A percentile compares a stretch with the other conserved stretches of the same genome.
phyloP scores from a whole-genome alignment of 1,140 invertebrate species.

The Drepana arcuata region DNA sequence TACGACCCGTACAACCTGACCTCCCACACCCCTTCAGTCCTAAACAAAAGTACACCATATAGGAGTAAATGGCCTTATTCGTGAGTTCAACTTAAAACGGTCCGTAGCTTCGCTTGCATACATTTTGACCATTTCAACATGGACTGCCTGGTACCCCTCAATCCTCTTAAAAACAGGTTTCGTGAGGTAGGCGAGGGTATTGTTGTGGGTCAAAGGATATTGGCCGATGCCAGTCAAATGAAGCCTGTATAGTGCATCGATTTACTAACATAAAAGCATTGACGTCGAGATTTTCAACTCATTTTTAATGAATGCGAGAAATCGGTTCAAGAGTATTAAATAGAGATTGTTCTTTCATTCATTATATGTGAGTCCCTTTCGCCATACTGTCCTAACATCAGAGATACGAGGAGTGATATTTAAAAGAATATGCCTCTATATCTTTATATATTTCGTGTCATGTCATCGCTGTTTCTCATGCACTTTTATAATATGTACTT shows the following conservation, averaged over 20 bases:
- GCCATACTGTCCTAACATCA: too few relatives aligned
- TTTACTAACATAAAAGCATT: conserved; percentile 46
- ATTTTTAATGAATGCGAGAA: too few relatives aligned
- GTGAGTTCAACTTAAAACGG: conserved; percentile 25
- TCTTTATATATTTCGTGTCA: too few relatives aligned
- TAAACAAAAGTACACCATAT: conserved; percentile 9
- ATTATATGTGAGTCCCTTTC: too few relatives aligned
- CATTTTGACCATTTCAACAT: conserved; percentile 25
- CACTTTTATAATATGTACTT: too few relatives aligned
- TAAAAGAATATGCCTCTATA: too few relatives aligned
- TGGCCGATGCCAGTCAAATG: conserved; percentile 37
- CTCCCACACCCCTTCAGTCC: conserved; percentile 16
- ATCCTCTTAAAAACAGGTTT: conserved; percentile 9
- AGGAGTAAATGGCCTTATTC: conserved; percentile 9
- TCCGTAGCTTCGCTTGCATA: conserved; percentile 25
- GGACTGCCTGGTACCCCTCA: conserved; percentile 10
- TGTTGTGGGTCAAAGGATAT: conserved; percentile 17
- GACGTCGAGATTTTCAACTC: background rate
- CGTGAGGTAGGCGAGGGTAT: conserved; percentile 9
- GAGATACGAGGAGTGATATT: too few relatives aligned
- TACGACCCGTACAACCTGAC: conserved; percentile 19
- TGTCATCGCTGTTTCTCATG: too few relatives aligned
- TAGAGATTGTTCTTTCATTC: too few relatives aligned
- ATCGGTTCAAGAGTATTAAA: too few relatives aligned
- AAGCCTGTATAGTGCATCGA: conserved; percentile 33